Evolutionary conservation across 2,113 vertebrate genomes (phyloP), one percentile per base, ranked within the genome.

Genomic region (Channa maculata): DNA sequence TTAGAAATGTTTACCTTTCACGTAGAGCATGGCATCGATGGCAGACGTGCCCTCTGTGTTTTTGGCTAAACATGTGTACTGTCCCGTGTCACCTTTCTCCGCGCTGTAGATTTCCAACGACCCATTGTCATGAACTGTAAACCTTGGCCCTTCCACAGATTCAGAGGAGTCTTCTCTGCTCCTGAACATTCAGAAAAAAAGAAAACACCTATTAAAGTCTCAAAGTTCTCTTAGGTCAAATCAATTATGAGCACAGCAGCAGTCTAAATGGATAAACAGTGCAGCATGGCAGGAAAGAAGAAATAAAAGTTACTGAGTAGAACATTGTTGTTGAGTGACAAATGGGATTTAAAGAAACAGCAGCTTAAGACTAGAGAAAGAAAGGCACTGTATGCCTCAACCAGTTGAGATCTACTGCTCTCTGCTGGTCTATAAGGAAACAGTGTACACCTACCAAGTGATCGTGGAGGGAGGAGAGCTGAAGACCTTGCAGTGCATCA

Each of bases 401-500:
- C 54, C 38, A 24, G 65, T 57, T 89, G 83, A 88, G 52, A 65
- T 86, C 77, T 93, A 82, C 87, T 92, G 92, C 92, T 57, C 89
- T 86, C 92, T 92, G 68, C 86, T 92, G 93, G 91, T 46, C 65
- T 34, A 2, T 7, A 9, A 14, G 37, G 62, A 60, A 43, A 46
- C 13, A 34, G 41, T 6, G 13, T 15, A 44, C 9, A 64, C 90
- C 88, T 70, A 98, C 98, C 98, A 99, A 70, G 83, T 90, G 79
- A 98, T 87, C 0, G 86, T 80, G 11, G 97, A 94, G 33, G 86
- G 82, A 12, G 97, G 98, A 0, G 96, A 98, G 67, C 97, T 96
- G 86, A 99, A 99, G 71, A 95, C 95, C 3, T 94, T 86, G 41
- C 97, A 99, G 72, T 95, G 92, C 77, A 99, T 92, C 83, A 93